These are phyloP conservation scores for Equus przewalskii DNA, from an alignment of 2,113 vertebrate species.

Conservation along the genomic window DNA sequence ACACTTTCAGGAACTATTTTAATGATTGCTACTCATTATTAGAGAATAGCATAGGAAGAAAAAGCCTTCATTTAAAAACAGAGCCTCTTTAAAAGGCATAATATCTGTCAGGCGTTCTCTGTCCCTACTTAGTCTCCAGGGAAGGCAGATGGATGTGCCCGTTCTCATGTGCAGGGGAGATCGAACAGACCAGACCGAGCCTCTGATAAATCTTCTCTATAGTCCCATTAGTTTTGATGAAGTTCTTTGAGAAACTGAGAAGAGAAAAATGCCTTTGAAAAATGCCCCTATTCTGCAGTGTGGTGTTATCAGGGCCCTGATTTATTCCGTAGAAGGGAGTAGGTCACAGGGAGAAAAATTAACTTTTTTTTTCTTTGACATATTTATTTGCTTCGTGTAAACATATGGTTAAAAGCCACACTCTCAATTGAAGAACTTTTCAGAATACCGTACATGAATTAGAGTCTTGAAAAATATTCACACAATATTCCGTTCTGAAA, in stretches of 20 bases:
- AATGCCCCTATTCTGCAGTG: slow-evolving; percentile 51
- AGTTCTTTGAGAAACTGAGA: slow-evolving; percentile 79
- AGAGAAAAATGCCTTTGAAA: slow-evolving; percentile 63
- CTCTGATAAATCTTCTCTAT: slow-evolving; percentile 87
- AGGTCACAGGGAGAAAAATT: slow-evolving; percentile 34
- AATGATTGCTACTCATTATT: slow-evolving; percentile 70
- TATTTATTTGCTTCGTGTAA: slow-evolving; percentile 59
- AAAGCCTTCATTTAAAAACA: slow-evolving; percentile 79
- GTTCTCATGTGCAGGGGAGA: slow-evolving; percentile 82
- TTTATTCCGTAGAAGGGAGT: slow-evolving; percentile 77
- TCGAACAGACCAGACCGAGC: slow-evolving; percentile 77
- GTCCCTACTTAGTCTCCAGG: slow-evolving; percentile 77
- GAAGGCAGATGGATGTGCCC: slow-evolving; percentile 76
- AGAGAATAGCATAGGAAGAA: slow-evolving; percentile 65
- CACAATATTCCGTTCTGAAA: neutral
- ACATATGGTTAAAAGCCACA: neutral
- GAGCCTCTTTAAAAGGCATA: slow-evolving; percentile 81
- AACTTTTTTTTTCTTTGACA: slow-evolving; percentile 44
- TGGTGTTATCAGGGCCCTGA: slow-evolving; percentile 52
- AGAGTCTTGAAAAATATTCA: slow-evolving; percentile 11
- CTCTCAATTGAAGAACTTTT: neutral
- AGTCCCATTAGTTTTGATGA: slow-evolving; percentile 84
- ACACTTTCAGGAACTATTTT: slow-evolving; percentile 71
- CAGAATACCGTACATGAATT: neutral
- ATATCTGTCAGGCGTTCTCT: slow-evolving; percentile 82